These are phyloP conservation scores for Boloria euphrosyne DNA, from an alignment of 2,888 invertebrate genomes.

Conservation along the genomic window DNA sequence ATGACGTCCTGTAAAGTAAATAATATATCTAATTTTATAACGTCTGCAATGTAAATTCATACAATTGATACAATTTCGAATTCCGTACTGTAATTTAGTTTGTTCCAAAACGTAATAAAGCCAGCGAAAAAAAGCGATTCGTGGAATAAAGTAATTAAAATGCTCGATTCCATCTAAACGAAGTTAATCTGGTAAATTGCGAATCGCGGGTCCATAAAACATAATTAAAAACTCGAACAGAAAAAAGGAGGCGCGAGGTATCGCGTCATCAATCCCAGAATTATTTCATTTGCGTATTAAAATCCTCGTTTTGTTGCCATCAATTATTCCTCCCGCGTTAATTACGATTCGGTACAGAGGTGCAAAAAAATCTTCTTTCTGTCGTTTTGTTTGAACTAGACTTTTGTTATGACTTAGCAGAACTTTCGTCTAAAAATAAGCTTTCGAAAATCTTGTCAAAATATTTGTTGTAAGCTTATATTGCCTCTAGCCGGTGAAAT, in stretches of 20 bases:
- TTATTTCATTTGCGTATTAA: conserved; percentile 82
- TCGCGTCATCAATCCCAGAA: conserved; percentile 79
- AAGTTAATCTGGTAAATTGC: conserved; percentile 78
- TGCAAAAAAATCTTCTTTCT: conserved; percentile 49
- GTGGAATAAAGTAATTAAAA: conserved; percentile 47
- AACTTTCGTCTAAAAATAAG: no score
- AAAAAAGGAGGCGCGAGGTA: conserved; percentile 61
- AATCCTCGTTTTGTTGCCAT: conserved; percentile 78
- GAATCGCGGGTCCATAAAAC: conserved; percentile 76
- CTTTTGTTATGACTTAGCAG: neutral
- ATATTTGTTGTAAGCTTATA: no score
- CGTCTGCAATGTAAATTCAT: no score
- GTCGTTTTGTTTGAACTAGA: neutral
- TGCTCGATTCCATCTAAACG: conserved; percentile 52
- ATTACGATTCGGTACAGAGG: conserved; percentile 65
- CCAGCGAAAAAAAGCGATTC: conserved; percentile 33
- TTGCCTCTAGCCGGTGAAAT: no score
- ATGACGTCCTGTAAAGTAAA: neutral
- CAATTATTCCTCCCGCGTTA: conserved; percentile 76
- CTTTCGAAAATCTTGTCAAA: no score
- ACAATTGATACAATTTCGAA: neutral
- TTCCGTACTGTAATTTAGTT: neutral
- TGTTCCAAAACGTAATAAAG: conserved; percentile 10
- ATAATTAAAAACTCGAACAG: conserved; percentile 80
- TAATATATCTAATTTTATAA: neutral